Evolutionary conservation across 1,140 invertebrate species (phyloP).

Genomic region (Anthonomus grandis): DNA sequence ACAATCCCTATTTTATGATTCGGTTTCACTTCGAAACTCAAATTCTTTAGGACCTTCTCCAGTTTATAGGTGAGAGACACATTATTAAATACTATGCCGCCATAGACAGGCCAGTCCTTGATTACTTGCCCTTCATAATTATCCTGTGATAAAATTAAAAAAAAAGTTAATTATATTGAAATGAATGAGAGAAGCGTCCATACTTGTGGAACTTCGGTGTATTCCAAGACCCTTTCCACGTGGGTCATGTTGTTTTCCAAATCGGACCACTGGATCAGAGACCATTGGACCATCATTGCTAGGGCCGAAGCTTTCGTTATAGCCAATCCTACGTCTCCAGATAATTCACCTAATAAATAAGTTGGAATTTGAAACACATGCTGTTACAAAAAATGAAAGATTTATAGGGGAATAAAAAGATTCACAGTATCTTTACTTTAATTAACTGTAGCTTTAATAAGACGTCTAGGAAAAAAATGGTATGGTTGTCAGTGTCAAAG

Average conservation of each 20-base stretch:
- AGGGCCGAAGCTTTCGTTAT: conserved; percentile 52
- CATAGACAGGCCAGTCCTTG: conserved; percentile 67
- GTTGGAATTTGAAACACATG: no score
- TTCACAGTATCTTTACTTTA: no score
- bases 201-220: conserved; percentile 58
- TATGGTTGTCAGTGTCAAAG: no score
- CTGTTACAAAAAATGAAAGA: no score
- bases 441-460: no score
- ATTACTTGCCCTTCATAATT: conserved; percentile 50
- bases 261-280: conserved; percentile 60
- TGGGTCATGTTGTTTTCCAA: conserved; percentile 77
- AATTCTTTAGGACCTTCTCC: conserved; percentile 70
- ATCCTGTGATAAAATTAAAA: conserved; percentile 59
- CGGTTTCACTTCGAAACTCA: conserved; percentile 62
- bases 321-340: conserved; percentile 59
- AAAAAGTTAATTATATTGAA: not conserved
- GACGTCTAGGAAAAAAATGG: no score
- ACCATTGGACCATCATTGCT: conserved; percentile 55
- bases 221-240: conserved; percentile 76
- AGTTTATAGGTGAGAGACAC: conserved; percentile 65
- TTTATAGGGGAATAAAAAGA: no score
- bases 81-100: conserved; percentile 65
- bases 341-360: conserved; percentile 52
- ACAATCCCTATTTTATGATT: conserved; percentile 73
- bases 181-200: no score